These are phyloP conservation scores for Kryptolebias marmoratus DNA, from an alignment of 2,113 vertebrate genomes.

Conservation along the genomic window DNA sequence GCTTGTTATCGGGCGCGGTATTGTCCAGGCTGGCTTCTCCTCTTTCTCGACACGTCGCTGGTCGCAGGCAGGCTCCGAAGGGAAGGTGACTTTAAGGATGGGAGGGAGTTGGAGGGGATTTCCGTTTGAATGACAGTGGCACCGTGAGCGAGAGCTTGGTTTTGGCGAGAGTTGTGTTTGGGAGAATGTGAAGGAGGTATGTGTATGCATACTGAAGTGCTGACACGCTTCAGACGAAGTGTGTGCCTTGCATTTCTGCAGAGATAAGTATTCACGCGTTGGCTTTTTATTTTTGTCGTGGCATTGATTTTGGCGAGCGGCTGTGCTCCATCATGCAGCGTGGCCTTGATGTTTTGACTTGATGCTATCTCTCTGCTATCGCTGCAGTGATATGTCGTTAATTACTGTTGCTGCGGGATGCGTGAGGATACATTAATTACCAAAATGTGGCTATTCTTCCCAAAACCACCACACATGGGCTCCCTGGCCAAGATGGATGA, in stretches of 20 bases:
- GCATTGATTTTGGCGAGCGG: constrained; percentile 71
- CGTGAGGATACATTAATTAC: constrained; percentile 75
- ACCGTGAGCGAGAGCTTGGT: neutral
- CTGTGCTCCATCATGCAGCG: constrained; percentile 68
- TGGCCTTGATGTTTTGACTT: constrained; percentile 76
- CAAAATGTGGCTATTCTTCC: constrained; percentile 66
- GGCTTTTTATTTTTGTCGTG: constrained; percentile 52
- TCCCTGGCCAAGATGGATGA: constrained; percentile 44
- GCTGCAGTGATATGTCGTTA: constrained; percentile 61
- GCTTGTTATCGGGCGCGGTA: constrained; percentile 56
- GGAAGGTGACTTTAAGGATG: constrained; percentile 72
- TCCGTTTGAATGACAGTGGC: constrained; percentile 38
- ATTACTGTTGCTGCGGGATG: constrained; percentile 72
- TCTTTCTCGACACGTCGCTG: constrained; percentile 47
- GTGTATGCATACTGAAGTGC: neutral
- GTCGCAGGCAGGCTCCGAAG: constrained; percentile 13
- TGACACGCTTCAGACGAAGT: neutral
- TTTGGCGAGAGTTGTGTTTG: constrained; percentile 1
- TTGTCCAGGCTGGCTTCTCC: constrained; percentile 41
- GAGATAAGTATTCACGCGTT: constrained; percentile 26
- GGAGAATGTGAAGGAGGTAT: neutral
- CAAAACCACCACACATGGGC: constrained; percentile 18
- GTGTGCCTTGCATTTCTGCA: constrained; percentile 18
- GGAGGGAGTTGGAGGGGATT: constrained; percentile 4
- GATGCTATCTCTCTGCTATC: constrained; percentile 70